Evolutionary conservation across 2,113 vertebrate genomes (phyloP), one percentile per base, ranked within the genome.

Genomic region (Anthoscopus minutus): DNA sequence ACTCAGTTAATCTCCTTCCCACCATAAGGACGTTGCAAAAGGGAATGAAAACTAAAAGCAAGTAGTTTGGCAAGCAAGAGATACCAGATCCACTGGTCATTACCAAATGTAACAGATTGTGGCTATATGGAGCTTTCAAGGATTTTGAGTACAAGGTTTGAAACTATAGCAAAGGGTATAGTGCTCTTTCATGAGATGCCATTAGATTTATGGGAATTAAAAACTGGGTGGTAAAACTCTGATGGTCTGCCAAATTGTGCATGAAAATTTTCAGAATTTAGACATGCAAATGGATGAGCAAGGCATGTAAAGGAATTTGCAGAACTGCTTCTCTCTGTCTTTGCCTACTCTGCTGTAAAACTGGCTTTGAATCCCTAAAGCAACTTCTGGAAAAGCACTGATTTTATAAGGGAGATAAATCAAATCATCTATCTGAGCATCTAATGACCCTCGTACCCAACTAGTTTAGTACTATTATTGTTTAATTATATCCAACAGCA

Each of bases 401-500:
- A 83, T 91, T 82, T 82, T 81, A 30, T 77, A 73, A 92, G 28
- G 8, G 44, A 86, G 33, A 66, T 77, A 74, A 91, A 93, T 83
- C 45, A 17, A 86, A 61, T 77, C 89, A 94, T 47, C 16, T 62
- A 28, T 54, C 58, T 79, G 86, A 70, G 35, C 14, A 42, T 66
- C 54, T 88, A 88, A 88, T 61, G 65, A 86, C 30, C 28, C 33
- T 37, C 5, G 1, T 45, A 48, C 14, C 35, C 24, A 37, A 40
- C 25, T 28, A 62, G 20, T 51, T 92, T 78, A 7, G 11, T 74
- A 78, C 33, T 48, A 50, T 37, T 94, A 53, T 42, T 87, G 66
- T 81, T 93, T 91, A 91, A 88, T 89, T 77, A 62, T 24, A 80
- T 70, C 81, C 47, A 89, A 40, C 37, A 86, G 27, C 65, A 61